A percentile compares a stretch with the other conserved stretches of the same genome.
Evolutionary conservation across 2,888 invertebrate species (phyloP).

Genomic region (Ischnura elegans): DNA sequence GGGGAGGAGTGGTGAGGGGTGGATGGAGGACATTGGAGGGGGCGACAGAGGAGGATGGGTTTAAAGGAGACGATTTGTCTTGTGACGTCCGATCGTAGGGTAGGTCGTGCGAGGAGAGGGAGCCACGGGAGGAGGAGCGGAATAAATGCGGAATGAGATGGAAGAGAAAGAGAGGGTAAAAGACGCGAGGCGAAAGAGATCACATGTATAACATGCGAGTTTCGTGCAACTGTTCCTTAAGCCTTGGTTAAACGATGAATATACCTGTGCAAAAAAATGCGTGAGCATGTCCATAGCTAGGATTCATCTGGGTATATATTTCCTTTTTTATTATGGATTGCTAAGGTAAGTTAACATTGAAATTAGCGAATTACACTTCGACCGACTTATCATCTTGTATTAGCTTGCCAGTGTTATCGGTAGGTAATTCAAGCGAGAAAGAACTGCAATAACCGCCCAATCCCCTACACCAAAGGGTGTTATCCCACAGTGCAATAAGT

Average conservation of each 20-base stretch:
- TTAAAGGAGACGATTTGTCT: conserved; percentile 63
- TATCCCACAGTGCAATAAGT: too few relatives aligned
- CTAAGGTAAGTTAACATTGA: too few relatives aligned
- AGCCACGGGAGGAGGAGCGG: not conserved
- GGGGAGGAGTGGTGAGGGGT: not conserved
- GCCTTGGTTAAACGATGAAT: not conserved
- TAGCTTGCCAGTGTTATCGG: too few relatives aligned
- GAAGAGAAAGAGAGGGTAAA: not conserved
- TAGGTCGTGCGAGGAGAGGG: conserved; percentile 54
- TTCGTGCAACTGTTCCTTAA: not conserved
- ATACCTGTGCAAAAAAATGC: not conserved
- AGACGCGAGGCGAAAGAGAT: not conserved
- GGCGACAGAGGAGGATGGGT: conserved; percentile 34
- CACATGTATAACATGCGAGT: not conserved
- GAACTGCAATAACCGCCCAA: too few relatives aligned
- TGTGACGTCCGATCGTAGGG: conserved; percentile 66
- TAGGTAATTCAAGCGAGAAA: too few relatives aligned
- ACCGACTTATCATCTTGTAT: too few relatives aligned
- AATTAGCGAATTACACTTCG: too few relatives aligned
- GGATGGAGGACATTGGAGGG: not conserved
- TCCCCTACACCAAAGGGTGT: too few relatives aligned
- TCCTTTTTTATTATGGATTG: too few relatives aligned
- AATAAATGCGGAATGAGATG: not conserved
- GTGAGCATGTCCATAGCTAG: too few relatives aligned
- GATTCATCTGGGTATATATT: too few relatives aligned